Percentiles rank a stretch among this genome's conserved stretches.
Evolutionary conservation across 2,797 vertebrate species (phyloP).

Genomic region (Meriones psammophilus): DNA sequence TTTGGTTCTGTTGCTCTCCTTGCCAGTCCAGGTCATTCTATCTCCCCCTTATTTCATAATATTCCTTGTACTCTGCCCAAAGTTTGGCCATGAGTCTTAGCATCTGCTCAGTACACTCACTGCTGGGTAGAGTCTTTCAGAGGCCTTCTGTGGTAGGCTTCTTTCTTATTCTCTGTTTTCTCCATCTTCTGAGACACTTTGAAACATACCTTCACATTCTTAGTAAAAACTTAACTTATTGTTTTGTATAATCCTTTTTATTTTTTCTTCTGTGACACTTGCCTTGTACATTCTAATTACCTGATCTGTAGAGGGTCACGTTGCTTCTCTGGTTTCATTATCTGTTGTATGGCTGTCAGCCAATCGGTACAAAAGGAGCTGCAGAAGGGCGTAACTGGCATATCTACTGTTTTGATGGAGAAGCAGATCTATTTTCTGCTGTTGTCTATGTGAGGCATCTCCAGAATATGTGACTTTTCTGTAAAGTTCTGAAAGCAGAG

Average conservation of each 20-base stretch:
- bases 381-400: conserved; percentile 21
- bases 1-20: no score
- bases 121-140: no score
- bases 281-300: background rate
- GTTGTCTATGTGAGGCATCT: background rate
- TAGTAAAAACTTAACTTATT: background rate
- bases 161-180: no score
- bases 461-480: conserved; percentile 46
- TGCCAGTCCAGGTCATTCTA: no score
- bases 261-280: background rate
- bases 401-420: conserved; percentile 58
- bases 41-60: no score
- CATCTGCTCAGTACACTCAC: no score
- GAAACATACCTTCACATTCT: background rate
- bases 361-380: background rate
- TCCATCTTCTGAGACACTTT: background rate
- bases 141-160: no score
- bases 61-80: no score
- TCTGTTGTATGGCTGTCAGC: background rate
- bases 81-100: no score
- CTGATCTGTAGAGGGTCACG: background rate
- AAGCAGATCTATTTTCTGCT: conserved; percentile 43
- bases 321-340: background rate
- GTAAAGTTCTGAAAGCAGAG: background rate
- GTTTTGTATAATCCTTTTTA: background rate